Percentiles rank a stretch among this genome's conserved stretches.
Conservation (phyloP, 2,888 invertebrate genomes). For the Hirtodrosophila confusa region DNA sequence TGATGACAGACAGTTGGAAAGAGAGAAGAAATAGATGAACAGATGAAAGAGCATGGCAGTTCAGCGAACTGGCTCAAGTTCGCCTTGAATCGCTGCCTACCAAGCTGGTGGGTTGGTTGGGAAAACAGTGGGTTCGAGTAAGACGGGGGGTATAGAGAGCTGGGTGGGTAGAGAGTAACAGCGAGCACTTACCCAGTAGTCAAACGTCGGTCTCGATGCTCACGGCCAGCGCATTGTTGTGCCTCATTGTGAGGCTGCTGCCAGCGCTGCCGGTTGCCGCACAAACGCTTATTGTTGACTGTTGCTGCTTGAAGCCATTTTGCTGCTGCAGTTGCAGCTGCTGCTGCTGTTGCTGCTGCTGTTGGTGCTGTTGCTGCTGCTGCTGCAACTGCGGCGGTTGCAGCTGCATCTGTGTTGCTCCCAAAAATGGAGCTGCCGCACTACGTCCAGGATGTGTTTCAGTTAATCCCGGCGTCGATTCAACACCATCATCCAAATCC, state of each 20-base stretch:
- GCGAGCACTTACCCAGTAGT: constrained; percentile 90
- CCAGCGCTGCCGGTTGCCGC: constrained; percentile 77
- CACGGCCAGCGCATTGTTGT: constrained; percentile 93
- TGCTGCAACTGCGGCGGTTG: constrained; percentile 51
- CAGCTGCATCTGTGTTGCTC: constrained; percentile 74
- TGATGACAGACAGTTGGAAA: constrained; percentile 14
- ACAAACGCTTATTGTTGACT: constrained; percentile 75
- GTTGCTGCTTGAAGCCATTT: constrained; percentile 78
- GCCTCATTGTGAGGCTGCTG: constrained; percentile 90
- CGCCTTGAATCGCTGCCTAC: too few relatives aligned
- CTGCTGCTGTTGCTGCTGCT: constrained; percentile 65
- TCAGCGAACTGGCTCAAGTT: too few relatives aligned
- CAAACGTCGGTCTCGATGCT: constrained; percentile 98
- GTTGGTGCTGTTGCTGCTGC: constrained; percentile 60
- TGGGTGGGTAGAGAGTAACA: constrained; percentile 13
- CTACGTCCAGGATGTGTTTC: constrained; percentile 84
- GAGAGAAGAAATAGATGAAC: background rate
- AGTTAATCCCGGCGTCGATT: constrained; percentile 84
- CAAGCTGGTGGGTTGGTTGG: too few relatives aligned
- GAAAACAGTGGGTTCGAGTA: constrained; percentile 3
- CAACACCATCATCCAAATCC: constrained; percentile 95
- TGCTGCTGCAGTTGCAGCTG: constrained; percentile 73
- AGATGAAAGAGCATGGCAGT: too few relatives aligned
- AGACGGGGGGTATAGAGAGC: background rate
- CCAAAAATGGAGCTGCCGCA: constrained; percentile 84